Percentiles rank a stretch among this genome's conserved stretches.
These are phyloP conservation scores for Raja brachyura DNA, from an alignment of 2,113 vertebrate species.

Conservation along the genomic window DNA sequence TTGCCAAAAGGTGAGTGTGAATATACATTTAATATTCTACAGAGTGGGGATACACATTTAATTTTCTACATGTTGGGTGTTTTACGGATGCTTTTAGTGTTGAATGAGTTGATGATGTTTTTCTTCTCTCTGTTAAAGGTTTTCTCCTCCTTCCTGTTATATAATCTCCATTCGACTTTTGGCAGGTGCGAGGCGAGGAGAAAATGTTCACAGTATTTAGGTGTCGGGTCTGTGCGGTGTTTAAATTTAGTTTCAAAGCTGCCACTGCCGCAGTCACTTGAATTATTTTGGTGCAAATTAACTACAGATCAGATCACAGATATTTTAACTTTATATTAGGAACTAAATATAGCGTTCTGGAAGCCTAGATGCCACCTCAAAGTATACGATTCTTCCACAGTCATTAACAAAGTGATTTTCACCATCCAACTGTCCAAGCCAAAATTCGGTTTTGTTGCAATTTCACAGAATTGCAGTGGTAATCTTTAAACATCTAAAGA, in stretches of 20 bases:
- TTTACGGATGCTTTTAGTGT: not conserved
- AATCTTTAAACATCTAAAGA: not conserved
- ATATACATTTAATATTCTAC: too few relatives aligned
- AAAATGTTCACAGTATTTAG: not conserved
- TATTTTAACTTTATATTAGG: not conserved
- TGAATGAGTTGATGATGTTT: not conserved
- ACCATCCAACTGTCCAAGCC: not conserved
- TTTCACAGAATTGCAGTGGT: not conserved
- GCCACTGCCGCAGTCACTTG: not conserved
- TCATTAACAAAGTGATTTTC: not conserved
- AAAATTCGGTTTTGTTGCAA: not conserved
- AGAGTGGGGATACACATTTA: not conserved
- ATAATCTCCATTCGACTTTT: not conserved
- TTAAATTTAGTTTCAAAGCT: slow-evolving; percentile 30
- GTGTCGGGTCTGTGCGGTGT: not conserved
- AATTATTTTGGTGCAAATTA: not conserved
- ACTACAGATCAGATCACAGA: not conserved
- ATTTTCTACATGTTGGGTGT: not conserved
- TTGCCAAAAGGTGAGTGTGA: too few relatives aligned
- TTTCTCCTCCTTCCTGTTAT: not conserved
- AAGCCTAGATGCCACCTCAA: not conserved
- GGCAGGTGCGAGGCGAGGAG: not conserved
- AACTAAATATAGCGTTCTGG: not conserved
- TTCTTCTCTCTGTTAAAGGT: not conserved
- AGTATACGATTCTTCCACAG: not conserved